Percentiles rank a stretch among this genome's conserved stretches.
phyloP scores from a whole-genome alignment of 2,113 vertebrate genomes.

The Rutilus rutilus region DNA sequence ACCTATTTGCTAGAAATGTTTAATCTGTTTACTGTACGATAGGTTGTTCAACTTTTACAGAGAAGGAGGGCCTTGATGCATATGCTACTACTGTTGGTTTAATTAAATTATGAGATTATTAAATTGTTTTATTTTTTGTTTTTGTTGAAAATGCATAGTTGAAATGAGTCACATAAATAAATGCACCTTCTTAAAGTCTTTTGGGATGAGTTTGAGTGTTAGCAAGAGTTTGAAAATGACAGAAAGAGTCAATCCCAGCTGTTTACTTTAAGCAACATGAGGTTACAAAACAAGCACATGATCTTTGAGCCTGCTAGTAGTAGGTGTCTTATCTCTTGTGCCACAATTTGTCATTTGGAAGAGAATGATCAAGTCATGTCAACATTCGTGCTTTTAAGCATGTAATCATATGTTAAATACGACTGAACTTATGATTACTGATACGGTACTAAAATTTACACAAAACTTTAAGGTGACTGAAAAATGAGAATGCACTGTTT shows the following conservation, averaged over 20 bases:
- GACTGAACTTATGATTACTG: not conserved
- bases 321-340: not conserved
- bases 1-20: slow-evolving; percentile 64
- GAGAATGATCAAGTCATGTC: not conserved
- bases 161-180: not conserved
- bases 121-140: not conserved
- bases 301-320: slow-evolving; percentile 19
- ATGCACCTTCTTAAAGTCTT: not conserved
- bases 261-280: not conserved
- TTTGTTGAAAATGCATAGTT: not conserved
- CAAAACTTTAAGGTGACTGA: not conserved
- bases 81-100: slow-evolving; percentile 69
- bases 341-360: not conserved
- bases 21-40: slow-evolving; percentile 58
- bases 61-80: slow-evolving; percentile 60
- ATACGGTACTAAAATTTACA: not conserved
- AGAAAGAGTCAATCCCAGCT: not conserved
- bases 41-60: slow-evolving; percentile 64
- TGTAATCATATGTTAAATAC: not conserved
- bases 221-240: not conserved
- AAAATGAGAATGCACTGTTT: not conserved
- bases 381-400: not conserved
- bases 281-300: slow-evolving; percentile 17
- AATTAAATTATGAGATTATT: slow-evolving; percentile 63
- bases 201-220: not conserved